Percentiles rank a stretch among this genome's conserved stretches.
Evolutionary conservation across 2,888 invertebrate genomes (phyloP).

Genomic region (Drosophila mettleri): DNA sequence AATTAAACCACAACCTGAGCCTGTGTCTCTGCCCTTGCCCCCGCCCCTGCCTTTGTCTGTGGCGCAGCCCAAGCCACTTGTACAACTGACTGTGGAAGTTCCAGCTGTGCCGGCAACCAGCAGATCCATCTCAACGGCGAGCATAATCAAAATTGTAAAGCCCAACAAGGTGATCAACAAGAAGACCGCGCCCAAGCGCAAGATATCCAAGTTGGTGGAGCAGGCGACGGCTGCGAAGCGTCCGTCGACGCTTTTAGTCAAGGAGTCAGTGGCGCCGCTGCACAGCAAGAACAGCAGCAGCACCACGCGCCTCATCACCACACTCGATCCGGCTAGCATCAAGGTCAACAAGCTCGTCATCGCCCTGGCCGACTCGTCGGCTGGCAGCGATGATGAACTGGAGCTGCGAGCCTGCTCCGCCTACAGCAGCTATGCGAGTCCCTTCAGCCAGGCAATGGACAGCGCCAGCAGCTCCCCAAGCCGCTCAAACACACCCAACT

Average conservation of each 20-base stretch:
- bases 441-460: conserved; percentile 79
- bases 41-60: not conserved
- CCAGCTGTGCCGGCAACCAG: not conserved
- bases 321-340: conserved; percentile 69
- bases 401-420: conserved; percentile 42
- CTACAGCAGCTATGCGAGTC: conserved; percentile 60
- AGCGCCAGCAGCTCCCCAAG: conserved; percentile 74
- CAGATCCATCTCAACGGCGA: not conserved
- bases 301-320: conserved; percentile 76
- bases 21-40: not conserved
- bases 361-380: conserved; percentile 72
- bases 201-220: conserved; percentile 24
- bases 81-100: not conserved
- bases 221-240: conserved; percentile 38
- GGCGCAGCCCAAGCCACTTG: conserved; percentile 5
- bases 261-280: conserved; percentile 51
- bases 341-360: conserved; percentile 81
- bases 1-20: not conserved
- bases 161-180: conserved; percentile 83
- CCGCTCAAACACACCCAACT: conserved; percentile 72
- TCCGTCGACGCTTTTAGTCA: conserved; percentile 51
- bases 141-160: conserved; percentile 80
- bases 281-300: conserved; percentile 24
- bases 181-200: conserved; percentile 67
- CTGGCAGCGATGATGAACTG: conserved; percentile 76